These are phyloP conservation scores for Phyllostomus hastatus DNA, from an alignment of 2,113 vertebrate species.

Conservation along the genomic window DNA sequence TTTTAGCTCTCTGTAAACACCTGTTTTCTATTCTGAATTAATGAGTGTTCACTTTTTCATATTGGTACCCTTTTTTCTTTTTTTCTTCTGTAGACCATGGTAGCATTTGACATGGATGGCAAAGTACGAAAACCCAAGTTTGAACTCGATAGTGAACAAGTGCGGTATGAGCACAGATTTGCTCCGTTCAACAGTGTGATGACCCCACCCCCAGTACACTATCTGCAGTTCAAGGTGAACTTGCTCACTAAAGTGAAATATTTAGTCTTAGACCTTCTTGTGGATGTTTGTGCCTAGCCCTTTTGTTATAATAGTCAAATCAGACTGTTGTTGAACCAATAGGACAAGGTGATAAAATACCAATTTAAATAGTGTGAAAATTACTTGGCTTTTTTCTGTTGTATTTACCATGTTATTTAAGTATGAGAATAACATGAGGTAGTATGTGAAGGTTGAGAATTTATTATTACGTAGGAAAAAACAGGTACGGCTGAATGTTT, in stretches of 20 bases:
- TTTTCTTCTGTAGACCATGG: constrained; percentile 90
- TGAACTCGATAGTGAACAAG: constrained; percentile 97
- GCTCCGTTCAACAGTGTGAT: constrained; percentile 99
- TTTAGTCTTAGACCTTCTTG: background rate
- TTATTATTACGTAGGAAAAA: background rate
- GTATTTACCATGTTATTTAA: background rate
- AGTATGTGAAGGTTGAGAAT: background rate
- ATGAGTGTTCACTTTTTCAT: background rate
- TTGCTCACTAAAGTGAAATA: background rate
- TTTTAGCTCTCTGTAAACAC: background rate
- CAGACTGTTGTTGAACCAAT: background rate
- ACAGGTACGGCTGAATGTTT: background rate
- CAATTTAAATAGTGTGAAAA: background rate
- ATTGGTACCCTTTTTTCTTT: background rate
- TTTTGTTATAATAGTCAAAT: background rate
- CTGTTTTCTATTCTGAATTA: background rate
- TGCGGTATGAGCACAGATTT: constrained; percentile 98
- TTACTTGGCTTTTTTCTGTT: background rate
- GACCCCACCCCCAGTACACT: constrained; percentile 97
- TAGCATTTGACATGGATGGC: constrained; percentile 98
- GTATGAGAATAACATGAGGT: background rate
- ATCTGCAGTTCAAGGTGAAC: constrained; percentile 96
- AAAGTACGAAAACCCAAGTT: constrained; percentile 98
- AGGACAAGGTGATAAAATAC: background rate
- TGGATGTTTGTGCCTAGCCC: background rate